phyloP scores from a whole-genome alignment of 2,113 vertebrate species.

The Hoplias malabaricus region DNA sequence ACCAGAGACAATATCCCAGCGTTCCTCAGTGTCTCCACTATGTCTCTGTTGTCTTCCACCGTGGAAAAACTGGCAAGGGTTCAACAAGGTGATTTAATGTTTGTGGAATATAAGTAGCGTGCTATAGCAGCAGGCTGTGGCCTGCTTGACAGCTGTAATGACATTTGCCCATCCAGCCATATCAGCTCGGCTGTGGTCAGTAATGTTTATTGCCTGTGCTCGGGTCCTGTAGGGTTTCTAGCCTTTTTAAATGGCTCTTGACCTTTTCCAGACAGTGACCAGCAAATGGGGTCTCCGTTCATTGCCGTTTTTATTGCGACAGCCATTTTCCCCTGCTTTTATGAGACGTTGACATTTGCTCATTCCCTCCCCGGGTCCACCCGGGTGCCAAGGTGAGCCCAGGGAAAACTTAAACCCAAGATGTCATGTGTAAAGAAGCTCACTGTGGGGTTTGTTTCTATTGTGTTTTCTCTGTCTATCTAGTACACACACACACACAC shows the following conservation, averaged over 20 bases:
- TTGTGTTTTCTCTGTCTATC: too few species aligned
- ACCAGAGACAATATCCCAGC: conserved; percentile 18
- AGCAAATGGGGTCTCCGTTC: conserved; percentile 58
- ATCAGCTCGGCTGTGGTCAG: conserved; percentile 49
- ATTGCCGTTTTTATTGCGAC: conserved; percentile 57
- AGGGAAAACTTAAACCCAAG: conserved; percentile 30
- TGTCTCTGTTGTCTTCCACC: conserved; percentile 16
- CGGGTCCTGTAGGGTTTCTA: conserved; percentile 55
- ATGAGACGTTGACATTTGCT: conserved; percentile 70
- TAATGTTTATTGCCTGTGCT: conserved; percentile 64
- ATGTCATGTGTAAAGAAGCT: conserved; percentile 29
- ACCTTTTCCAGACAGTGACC: conserved; percentile 65
- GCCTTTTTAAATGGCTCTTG: conserved; percentile 57
- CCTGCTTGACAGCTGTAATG: conserved; percentile 52
- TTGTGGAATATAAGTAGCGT: conserved; percentile 47
- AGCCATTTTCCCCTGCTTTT: conserved; percentile 57
- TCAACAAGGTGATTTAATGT: conserved; percentile 59
- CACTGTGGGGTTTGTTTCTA: conserved; percentile 3
- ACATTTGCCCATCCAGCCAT: conserved; percentile 51
- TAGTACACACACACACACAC: too few species aligned
- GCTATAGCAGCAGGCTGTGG: conserved; percentile 35
- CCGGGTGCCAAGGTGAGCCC: conserved; percentile 39
- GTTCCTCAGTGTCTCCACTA: conserved; percentile 27
- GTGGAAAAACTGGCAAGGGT: conserved; percentile 47
- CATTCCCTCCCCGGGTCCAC: conserved; percentile 40